Conservation (phyloP, 2,113 vertebrate species). For the Sus scrofa region T2T-Sscrofa CM000822.6:14938001-14938500, state of each 20-base stretch:
- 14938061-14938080: neutral
- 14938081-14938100: constrained; percentile 14
- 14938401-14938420: constrained; percentile 57
- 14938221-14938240: constrained; percentile 13
- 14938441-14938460: constrained; percentile 72
- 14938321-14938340: constrained; percentile 55
- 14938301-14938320: constrained; percentile 63
- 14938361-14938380: constrained; percentile 73
- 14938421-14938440: constrained; percentile 60
- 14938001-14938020: neutral
- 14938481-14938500: neutral
- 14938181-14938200: constrained; percentile 12
- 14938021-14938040: neutral
- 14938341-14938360: constrained; percentile 65
- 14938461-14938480: constrained; percentile 51
- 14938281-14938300: constrained; percentile 55
- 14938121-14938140: neutral
- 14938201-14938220: neutral
- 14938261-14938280: constrained; percentile 11
- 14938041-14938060: neutral
- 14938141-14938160: neutral
- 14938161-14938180: neutral
- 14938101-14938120: neutral
- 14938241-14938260: neutral
- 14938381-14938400: constrained; percentile 54